These are phyloP conservation scores for Tetragonula carbonaria DNA, from an alignment of 2,888 invertebrate genomes.

Conservation along the genomic window DNA sequence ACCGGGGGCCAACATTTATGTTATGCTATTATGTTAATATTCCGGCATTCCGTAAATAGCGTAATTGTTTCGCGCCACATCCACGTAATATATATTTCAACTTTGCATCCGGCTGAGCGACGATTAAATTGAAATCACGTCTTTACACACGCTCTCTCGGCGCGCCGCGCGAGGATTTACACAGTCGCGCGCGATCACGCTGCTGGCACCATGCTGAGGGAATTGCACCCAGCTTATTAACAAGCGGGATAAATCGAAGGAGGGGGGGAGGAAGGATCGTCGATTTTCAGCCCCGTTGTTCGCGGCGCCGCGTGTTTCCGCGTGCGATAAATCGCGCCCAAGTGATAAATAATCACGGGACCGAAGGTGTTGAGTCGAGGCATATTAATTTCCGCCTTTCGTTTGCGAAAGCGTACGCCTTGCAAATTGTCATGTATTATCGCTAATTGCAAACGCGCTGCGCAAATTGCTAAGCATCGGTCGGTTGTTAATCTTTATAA, in stretches of 20 bases:
- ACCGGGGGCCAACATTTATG: not conserved
- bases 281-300: slow-evolving; percentile 32
- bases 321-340: slow-evolving; percentile 35
- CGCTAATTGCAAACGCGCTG: not conserved
- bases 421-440: slow-evolving; percentile 16
- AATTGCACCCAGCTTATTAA: slow-evolving; percentile 53
- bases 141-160: slow-evolving; percentile 2
- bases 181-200: slow-evolving; percentile 32
- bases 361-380: slow-evolving; percentile 27
- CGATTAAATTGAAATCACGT: slow-evolving; percentile 44
- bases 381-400: slow-evolving; percentile 14
- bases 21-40: slow-evolving; percentile 20
- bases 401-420: not conserved
- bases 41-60: not conserved
- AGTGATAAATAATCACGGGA: slow-evolving; percentile 24
- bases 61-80: slow-evolving; percentile 20
- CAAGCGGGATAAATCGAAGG: slow-evolving; percentile 34
- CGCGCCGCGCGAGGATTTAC: slow-evolving; percentile 21
- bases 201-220: slow-evolving; percentile 49
- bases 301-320: slow-evolving; percentile 2
- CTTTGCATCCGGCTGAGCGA: slow-evolving; percentile 26
- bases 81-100: slow-evolving; percentile 33
- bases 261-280: not conserved
- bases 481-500: not conserved
- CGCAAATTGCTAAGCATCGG: not conserved